Conservation (phyloP, 2,797 vertebrate genomes). For the Moxostoma hubbsi region DNA sequence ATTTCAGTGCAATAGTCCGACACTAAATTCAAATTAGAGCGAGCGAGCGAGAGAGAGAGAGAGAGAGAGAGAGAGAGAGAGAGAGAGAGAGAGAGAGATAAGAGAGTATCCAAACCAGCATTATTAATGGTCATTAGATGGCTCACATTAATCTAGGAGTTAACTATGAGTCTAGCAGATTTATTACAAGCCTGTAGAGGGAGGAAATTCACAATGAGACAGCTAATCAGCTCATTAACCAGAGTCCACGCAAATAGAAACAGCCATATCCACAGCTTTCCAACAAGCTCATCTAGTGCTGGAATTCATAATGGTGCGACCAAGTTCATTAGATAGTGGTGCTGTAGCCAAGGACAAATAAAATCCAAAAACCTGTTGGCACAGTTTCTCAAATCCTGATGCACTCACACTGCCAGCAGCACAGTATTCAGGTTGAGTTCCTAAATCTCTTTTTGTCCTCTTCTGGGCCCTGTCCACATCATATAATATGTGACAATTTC, state of each 20-base stretch:
- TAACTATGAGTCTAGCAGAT: constrained; percentile 51
- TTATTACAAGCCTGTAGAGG: constrained; percentile 43
- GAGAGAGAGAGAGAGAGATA: neutral
- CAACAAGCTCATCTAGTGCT: constrained; percentile 11
- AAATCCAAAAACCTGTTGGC: constrained; percentile 15
- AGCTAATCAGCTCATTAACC: constrained; percentile 52
- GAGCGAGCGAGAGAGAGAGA: no score
- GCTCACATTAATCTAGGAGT: constrained; percentile 51
- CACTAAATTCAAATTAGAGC: constrained; percentile 40
- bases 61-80: neutral
- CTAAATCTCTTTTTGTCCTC: constrained; percentile 26
- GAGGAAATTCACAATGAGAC: constrained; percentile 50
- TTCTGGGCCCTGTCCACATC: neutral
- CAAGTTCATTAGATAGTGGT: constrained; percentile 11
- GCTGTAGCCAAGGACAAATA: constrained; percentile 13
- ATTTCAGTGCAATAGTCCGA: constrained; percentile 30
- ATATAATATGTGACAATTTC: constrained; percentile 11
- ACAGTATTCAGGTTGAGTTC: constrained; percentile 15
- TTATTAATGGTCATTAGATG: constrained; percentile 53
- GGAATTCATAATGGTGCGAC: constrained; percentile 22
- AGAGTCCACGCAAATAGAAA: neutral
- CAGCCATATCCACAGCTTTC: neutral
- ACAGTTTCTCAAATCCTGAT: constrained; percentile 3
- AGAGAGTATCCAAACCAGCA: constrained; percentile 41
- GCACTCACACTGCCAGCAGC: constrained; percentile 2